Base-by-base conservation (phyloP, 2,113 vertebrate species). In the Otocyon megalotis region DNA sequence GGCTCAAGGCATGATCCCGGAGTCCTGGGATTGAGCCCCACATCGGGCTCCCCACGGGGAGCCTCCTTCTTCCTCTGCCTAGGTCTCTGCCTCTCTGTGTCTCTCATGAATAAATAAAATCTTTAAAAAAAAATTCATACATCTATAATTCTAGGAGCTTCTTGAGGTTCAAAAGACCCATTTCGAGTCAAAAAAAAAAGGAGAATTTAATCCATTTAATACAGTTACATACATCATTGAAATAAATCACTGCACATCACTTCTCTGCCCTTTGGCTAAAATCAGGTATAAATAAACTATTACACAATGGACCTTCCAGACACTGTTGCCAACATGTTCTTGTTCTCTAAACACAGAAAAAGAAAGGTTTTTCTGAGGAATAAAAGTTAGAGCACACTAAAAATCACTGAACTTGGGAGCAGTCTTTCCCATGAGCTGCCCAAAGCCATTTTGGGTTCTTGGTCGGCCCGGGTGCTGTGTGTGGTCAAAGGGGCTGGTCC, bases 121-220 rank as follows among this genome's bases (percentile, higher is more conserved):
- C 14, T 54, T 54, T 54, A 1, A 13, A 88, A 95, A 88, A 95
- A 80, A 88, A 13, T 67, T 71, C 26, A 56, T 88, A n/a, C 19
- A 69, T 84, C 95, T 80, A 82, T 35, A 84, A 65, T 84, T 93
- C 28, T 72, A 71, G 69, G 35, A 79, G 63, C 26, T 90, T 88
- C 54, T 53, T 65, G 15, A 32, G 60, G 53, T 80, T 85, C 50
- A 93, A 56, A 71, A 88, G 37, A 50, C 2, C 12, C 28, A 94
- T 35, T 95, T 88, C 80, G 26, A 81, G 62, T 87, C 24, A n/a
- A 67, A 37, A 54, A 85, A 30, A 87, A 53, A 76, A 14, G 72
- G 43, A 43, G 24, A 8, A 76, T 48, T 76, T 13, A 24, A 24
- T 26, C n/a, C 69, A 71, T 67, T 91, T 93, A 72, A 72, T 81